phyloP scores from a whole-genome alignment of 2,113 vertebrate species.

The Chionomys nivalis region DNA sequence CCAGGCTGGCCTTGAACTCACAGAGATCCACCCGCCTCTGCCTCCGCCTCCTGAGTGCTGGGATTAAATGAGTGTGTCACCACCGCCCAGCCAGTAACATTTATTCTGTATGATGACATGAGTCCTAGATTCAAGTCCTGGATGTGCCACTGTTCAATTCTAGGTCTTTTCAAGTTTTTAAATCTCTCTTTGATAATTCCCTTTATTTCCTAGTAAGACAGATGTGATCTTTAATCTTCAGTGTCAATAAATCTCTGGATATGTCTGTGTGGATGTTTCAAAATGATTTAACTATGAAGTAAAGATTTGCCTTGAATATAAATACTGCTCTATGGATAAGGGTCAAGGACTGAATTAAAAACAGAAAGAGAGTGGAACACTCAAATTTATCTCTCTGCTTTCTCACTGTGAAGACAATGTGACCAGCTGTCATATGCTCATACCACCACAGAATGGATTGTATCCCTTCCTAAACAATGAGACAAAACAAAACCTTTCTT shows the following conservation, averaged over 20 bases:
- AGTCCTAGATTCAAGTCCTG: background rate
- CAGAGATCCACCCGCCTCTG: too few relatives aligned
- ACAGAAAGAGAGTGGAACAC: background rate
- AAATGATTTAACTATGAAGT: background rate
- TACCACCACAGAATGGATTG: background rate
- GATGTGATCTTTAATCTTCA: background rate
- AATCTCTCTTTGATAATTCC: background rate
- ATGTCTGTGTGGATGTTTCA: background rate
- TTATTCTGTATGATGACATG: constrained; percentile 20
- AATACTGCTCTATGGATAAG: too few relatives aligned
- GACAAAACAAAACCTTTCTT: background rate
- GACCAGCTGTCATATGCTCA: background rate
- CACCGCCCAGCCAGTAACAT: background rate
- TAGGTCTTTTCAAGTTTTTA: background rate
- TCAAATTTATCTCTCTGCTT: background rate
- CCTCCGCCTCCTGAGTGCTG: too few relatives aligned
- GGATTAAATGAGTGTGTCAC: too few relatives aligned
- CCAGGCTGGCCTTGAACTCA: too few relatives aligned
- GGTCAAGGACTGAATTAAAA: background rate
- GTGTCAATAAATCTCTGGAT: background rate
- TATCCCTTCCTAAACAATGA: background rate
- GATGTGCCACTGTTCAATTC: background rate
- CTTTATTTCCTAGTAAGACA: background rate
- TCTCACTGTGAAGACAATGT: background rate
- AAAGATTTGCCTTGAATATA: background rate